Conservation (phyloP, 1,140 invertebrate genomes). For the Halotydeus destructor region DNA sequence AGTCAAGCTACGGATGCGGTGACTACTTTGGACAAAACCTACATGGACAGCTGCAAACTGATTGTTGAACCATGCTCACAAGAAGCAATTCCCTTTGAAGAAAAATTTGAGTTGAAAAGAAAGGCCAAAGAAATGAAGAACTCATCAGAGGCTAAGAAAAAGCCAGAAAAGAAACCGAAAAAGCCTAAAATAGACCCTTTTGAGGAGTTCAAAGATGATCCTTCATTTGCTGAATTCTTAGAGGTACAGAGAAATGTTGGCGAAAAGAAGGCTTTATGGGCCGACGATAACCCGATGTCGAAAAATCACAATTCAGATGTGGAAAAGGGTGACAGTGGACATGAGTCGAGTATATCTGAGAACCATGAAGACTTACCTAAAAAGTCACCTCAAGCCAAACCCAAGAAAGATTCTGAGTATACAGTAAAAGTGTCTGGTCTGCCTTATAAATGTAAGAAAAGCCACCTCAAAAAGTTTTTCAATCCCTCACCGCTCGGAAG, state of each 20-base stretch:
- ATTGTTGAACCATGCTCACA: conserved; percentile 7
- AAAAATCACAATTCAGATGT: conserved; percentile 11
- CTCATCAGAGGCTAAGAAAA: background rate
- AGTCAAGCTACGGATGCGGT: conserved; percentile 50
- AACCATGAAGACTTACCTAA: conserved; percentile 22
- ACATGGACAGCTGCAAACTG: conserved; percentile 54
- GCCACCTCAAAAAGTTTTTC: conserved; percentile 62
- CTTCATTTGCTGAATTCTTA: conserved; percentile 67
- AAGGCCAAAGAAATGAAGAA: background rate
- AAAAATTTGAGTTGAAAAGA: background rate
- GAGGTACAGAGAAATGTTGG: conserved; percentile 40
- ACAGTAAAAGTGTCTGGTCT: conserved; percentile 37
- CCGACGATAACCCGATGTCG: conserved; percentile 34
- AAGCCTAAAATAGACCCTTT: conserved; percentile 6
- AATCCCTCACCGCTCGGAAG: conserved; percentile 50
- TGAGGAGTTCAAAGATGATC: conserved; percentile 57
- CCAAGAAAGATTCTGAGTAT: conserved; percentile 17
- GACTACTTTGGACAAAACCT: conserved; percentile 59
- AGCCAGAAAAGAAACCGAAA: conserved; percentile 5
- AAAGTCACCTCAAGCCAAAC: conserved; percentile 16
- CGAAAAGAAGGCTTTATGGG: conserved; percentile 38
- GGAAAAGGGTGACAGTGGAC: conserved; percentile 18
- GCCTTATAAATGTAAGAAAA: conserved; percentile 28
- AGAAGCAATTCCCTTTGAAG: background rate
- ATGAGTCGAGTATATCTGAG: background rate